Conservation (phyloP, 2,797 vertebrate species). For the Phaenicophaeus curvirostris region DNA sequence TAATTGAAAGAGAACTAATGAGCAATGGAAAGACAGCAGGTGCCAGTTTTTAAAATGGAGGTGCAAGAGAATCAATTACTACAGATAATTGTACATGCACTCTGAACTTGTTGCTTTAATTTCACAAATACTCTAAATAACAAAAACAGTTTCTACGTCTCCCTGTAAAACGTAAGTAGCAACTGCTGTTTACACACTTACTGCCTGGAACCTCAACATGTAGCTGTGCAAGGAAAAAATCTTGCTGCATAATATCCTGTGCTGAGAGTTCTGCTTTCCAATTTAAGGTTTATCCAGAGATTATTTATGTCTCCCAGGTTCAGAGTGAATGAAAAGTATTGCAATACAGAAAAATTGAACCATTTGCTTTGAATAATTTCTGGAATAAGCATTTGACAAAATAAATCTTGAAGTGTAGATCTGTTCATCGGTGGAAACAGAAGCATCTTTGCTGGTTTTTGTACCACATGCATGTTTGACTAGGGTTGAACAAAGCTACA, state of each 20-base stretch:
- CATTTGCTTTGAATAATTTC: background rate
- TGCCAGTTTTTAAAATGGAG: background rate
- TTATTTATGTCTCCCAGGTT: background rate
- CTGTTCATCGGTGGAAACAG: background rate
- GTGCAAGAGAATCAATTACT: background rate
- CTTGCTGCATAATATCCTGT: background rate
- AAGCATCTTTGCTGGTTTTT: background rate
- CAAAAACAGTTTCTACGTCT: background rate
- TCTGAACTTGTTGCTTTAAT: background rate
- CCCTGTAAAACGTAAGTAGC: background rate
- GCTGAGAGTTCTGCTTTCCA: background rate
- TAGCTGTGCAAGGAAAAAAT: background rate
- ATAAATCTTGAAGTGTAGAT: background rate
- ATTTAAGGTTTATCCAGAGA: background rate
- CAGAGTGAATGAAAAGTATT: background rate
- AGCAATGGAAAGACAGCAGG: background rate
- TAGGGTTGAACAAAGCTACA: background rate
- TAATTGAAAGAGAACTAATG: background rate
- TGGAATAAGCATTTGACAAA: background rate
- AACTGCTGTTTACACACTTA: constrained; percentile 4
- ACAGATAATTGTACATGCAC: background rate
- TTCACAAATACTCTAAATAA: constrained; percentile 22
- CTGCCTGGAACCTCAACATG: background rate
- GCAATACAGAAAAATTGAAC: background rate
- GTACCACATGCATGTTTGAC: background rate